These are phyloP conservation scores for Chrysomela aeneicollis DNA, from an alignment of 2,888 invertebrate genomes.

Conservation along the genomic window DNA sequence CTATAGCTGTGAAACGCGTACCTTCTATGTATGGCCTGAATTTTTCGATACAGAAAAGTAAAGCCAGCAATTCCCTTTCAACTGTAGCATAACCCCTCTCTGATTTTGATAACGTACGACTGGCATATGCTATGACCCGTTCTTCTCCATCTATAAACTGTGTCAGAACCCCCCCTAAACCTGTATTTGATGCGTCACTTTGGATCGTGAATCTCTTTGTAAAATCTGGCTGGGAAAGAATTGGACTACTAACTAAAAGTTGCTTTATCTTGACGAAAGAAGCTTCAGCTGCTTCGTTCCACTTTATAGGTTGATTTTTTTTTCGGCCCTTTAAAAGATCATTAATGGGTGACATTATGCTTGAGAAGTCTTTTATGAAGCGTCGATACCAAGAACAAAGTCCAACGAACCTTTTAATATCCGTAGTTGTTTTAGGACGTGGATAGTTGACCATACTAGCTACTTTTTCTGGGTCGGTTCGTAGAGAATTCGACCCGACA, in stretches of 20 bases:
- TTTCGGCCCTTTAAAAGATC: slow-evolving; percentile 6
- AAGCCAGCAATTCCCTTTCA: slow-evolving; percentile 45
- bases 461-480: slow-evolving; percentile 21
- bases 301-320: slow-evolving; percentile 24
- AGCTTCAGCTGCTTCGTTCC: slow-evolving; percentile 2
- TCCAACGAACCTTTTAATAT: slow-evolving; percentile 40
- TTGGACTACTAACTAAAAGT: slow-evolving; percentile 14
- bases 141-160: slow-evolving; percentile 41
- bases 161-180: not conserved
- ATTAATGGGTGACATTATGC: not conserved
- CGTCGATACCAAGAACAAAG: slow-evolving; percentile 34
- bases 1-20: slow-evolving; percentile 39
- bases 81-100: slow-evolving; percentile 46
- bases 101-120: slow-evolving; percentile 39
- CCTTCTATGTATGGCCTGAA: slow-evolving; percentile 41
- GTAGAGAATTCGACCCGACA: slow-evolving; percentile 21
- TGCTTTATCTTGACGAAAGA: slow-evolving; percentile 3
- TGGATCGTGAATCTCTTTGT: slow-evolving; percentile 36
- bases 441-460: slow-evolving; percentile 43
- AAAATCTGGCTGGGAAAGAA: slow-evolving; percentile 10
- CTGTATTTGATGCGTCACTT: slow-evolving; percentile 30
- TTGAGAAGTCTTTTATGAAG: slow-evolving; percentile 36
- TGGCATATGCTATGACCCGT: slow-evolving; percentile 43
- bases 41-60: slow-evolving; percentile 42
- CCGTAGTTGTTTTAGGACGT: slow-evolving; percentile 38